A percentile compares a stretch with the other conserved stretches of the same genome.
phyloP scores from a whole-genome alignment of 2,113 vertebrate species.

The Hypocryptadius cinnamomeus region DNA sequence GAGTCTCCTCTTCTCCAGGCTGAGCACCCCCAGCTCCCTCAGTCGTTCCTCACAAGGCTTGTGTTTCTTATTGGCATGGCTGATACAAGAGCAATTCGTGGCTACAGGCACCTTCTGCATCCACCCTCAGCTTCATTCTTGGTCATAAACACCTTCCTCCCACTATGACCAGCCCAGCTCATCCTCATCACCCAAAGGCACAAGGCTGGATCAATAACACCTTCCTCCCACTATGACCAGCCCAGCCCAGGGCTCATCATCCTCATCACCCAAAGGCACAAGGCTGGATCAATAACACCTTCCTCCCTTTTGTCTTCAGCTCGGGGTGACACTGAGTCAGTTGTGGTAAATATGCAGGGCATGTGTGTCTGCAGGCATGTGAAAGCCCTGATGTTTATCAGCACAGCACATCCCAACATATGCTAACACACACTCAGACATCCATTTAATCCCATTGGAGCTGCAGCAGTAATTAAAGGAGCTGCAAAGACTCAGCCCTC shows the following conservation, averaged over 20 bases:
- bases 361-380: background rate
- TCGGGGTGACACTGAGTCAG: background rate
- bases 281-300: background rate
- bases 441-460: background rate
- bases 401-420: background rate
- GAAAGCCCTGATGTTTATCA: background rate
- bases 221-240: background rate
- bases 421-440: background rate
- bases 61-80: background rate
- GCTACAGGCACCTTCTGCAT: background rate
- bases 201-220: background rate
- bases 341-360: background rate
- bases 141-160: background rate
- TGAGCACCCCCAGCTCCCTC: background rate
- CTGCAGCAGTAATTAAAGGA: conserved; percentile 5
- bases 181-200: background rate
- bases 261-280: background rate
- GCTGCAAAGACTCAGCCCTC: background rate
- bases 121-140: background rate
- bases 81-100: background rate
- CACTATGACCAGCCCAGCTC: too few species aligned
- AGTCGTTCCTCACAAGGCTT: background rate
- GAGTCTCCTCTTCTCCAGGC: background rate
- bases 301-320: background rate
- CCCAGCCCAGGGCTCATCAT: background rate